Base-by-base conservation (phyloP, 2,113 vertebrate genomes). In the Pelodiscus sinensis region DNA sequence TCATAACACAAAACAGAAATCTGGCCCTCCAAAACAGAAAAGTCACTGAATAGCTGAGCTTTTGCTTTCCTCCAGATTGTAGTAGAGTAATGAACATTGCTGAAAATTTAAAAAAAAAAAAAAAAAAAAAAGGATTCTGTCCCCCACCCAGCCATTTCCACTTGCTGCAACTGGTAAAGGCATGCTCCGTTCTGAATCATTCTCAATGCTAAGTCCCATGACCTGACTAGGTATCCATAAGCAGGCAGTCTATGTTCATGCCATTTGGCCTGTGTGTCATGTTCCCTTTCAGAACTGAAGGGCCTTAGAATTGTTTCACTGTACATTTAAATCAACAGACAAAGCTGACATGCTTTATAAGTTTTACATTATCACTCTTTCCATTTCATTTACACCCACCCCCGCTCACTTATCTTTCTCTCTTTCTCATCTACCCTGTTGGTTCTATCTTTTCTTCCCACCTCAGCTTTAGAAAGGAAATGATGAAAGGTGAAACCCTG, bases 281-380 rank as follows among this genome's bases (percentile, higher is more conserved):
- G 24, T 85, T 88, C 88, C 80, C 86, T 88, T 85, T 90, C 92
- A 92, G 86, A 68, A 88, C 2, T 88, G 22, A 79, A 81, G 82
- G 82, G 73, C 80, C 80, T 38, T 85, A 62, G 55, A 52, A 95
- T 84, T 94, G 94, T 94, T 90, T 95, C 94, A 90, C 80, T 88
- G 3, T 50, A 51, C 79, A 35, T 35, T 71, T 71, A 95, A 65
- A 52, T 82, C 51, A 88, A 92, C 89, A 77, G 55, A 81, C 31
- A 85, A 93, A 84, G 87, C 62, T 85, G 88, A 52, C 88, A n/a
- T 81, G 84, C 82, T 93, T 92, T 95, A 87, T 78, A 88, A 90
- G 86, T 55, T 90, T 94, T 91, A 91, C 51, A 21, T 58, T 55
- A 50, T 81, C 19, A 2, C 3, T 73, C 84, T 79, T 93, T 90